Conservation (phyloP, 2,113 vertebrate genomes). For the Zosterops lateralis region DNA sequence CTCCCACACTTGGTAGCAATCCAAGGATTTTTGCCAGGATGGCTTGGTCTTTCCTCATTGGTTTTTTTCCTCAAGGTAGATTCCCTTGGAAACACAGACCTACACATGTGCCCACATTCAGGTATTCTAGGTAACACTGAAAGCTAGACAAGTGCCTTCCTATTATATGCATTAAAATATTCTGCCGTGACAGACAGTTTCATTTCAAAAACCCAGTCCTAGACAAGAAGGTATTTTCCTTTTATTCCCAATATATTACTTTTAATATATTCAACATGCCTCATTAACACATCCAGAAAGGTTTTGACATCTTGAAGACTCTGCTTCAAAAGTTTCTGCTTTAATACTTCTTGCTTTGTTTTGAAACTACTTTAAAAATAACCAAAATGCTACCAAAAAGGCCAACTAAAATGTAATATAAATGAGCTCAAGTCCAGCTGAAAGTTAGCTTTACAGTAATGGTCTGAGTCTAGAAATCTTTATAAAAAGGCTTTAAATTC, state of each 20-base stretch:
- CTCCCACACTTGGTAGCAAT: background rate
- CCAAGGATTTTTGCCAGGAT: background rate
- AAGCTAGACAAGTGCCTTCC: background rate
- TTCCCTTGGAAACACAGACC: background rate
- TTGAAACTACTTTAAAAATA: background rate
- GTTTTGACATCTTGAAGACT: background rate
- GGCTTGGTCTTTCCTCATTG: background rate
- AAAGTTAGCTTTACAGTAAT: slow-evolving; percentile 31
- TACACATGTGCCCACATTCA: background rate
- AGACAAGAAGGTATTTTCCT: background rate
- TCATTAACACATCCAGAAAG: background rate
- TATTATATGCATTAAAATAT: background rate
- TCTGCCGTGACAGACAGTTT: background rate
- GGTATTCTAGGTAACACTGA: background rate
- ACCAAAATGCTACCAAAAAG: background rate
- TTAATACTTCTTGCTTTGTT: background rate
- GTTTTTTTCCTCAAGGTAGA: background rate
- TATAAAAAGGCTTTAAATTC: background rate
- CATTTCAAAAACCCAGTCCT: background rate
- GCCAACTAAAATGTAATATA: background rate
- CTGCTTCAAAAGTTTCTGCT: background rate
- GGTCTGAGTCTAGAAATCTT: background rate
- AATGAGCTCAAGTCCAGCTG: slow-evolving; percentile 16
- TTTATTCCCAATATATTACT: background rate
- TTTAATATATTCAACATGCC: background rate